Base-by-base conservation (phyloP, 2,113 vertebrate genomes). In the Catharus minimus region DNA sequence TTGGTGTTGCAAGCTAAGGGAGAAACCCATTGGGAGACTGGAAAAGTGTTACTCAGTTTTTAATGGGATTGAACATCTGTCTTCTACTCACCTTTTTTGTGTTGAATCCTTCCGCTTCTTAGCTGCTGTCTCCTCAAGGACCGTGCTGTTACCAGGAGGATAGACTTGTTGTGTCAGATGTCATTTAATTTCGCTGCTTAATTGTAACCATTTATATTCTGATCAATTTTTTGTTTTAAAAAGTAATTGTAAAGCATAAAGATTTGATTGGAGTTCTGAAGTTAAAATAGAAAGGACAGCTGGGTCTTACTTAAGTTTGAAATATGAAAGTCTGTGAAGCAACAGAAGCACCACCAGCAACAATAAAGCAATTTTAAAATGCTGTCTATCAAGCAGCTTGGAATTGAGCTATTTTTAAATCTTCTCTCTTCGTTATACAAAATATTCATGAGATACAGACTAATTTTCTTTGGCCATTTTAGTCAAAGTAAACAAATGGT, bases 291-390 rank as follows among this genome's bases (percentile, higher is more conserved):
- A 68, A 82, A 43, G 53, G 58, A 82, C 82, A 79, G 71, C 85
- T 94, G 88, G 27, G 18, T 89, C 58, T 88, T 78, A 68, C 61
- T 92, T 89, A 65, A 33, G 49, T 65, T 88, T 58, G 38, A 90
- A 93, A 32, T 65, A 47, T 53, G 57, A 65, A 95, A 82, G 62
- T 49, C 60, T 64, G 11, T 49, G 66, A 64, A 91, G 30, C 33
- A 66, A 50, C 69, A 87, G 85, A 76, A 93, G 68, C 68, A 83
- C 32, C 87, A 90, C 67, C 39, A 88, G n/a, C 56, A 93, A 55
- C 33, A 61, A 21, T 75, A 89, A 89, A 91, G 58, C 57, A 79
- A 24, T 36, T 79, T 58, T 44, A 71, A 90, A 92, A 61, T 3
- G 9, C 82, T 93, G 82, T 79, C 75, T 68, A 13, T 91, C 57